These are phyloP conservation scores for Epizoanthus ramosus DNA, from an alignment of 92 coral and sea anemone genomes.

Conservation along the genomic window DNA sequence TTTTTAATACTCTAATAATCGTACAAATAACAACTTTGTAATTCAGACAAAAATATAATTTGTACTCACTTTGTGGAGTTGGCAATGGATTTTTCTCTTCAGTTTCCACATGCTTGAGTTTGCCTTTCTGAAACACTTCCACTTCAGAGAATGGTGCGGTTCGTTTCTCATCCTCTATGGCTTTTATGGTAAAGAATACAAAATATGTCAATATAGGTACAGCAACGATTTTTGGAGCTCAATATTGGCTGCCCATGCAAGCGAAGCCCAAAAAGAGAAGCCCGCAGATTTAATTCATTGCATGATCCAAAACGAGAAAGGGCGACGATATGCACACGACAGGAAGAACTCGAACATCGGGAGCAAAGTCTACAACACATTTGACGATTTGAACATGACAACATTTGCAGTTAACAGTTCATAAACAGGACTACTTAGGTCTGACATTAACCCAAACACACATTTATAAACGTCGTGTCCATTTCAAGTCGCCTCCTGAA, in stretches of 20 bases:
- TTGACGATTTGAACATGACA: too few species aligned
- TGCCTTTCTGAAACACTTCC: constrained; percentile 89
- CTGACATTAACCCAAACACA: neutral
- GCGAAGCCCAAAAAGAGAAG: too few species aligned
- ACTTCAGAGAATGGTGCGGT: constrained; percentile 96
- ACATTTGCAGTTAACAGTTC: neutral
- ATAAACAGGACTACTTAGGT: neutral
- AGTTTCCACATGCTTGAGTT: constrained; percentile 89
- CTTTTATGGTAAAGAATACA: constrained; percentile 56
- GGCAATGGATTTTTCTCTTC: constrained; percentile 87
- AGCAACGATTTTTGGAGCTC: constrained; percentile 13
- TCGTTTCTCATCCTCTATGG: constrained; percentile 92
- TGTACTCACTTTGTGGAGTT: constrained; percentile 85
- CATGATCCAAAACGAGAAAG: too few species aligned
- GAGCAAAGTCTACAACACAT: too few species aligned
- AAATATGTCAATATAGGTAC: constrained; percentile 15
- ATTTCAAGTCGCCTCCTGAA: neutral
- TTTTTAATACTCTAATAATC: neutral
- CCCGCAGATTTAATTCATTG: too few species aligned
- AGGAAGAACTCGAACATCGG: too few species aligned
- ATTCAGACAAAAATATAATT: neutral
- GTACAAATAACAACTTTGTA: neutral
- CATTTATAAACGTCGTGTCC: neutral
- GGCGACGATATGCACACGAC: too few species aligned
- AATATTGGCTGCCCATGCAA: neutral